phyloP scores from a whole-genome alignment of 2,888 invertebrate species.

The Nemapogon koenigi region DNA sequence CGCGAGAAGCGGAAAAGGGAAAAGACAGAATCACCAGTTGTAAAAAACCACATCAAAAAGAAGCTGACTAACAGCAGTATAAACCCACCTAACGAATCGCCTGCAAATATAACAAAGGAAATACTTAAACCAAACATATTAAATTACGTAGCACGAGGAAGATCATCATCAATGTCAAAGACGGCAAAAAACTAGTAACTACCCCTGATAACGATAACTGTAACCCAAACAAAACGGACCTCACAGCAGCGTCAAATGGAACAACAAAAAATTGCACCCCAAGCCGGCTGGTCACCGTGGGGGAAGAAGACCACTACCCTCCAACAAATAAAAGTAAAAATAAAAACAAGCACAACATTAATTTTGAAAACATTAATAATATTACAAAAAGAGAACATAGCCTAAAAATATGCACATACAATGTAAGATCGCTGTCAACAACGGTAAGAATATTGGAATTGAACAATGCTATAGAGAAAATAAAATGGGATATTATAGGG shows the following conservation, averaged over 20 bases:
- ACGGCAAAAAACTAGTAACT: slow-evolving; percentile 10
- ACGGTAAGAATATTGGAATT: slow-evolving; percentile 6
- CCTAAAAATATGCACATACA: slow-evolving; percentile 10
- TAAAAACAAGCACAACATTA: slow-evolving; percentile 8
- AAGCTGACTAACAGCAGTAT: neutral
- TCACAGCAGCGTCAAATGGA: slow-evolving; percentile 8
- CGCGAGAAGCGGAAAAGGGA: too few species aligned
- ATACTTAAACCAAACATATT: slow-evolving; percentile 11
- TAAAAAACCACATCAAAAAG: too few species aligned
- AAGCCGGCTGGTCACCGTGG: too few species aligned
- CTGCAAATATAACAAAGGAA: neutral
- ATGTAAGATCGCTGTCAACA: slow-evolving; percentile 9
- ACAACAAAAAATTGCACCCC: slow-evolving; percentile 10
- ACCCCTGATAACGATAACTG: neutral
- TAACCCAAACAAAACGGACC: slow-evolving; percentile 6
- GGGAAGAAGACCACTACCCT: too few species aligned
- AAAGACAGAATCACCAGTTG: too few species aligned
- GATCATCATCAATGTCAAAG: slow-evolving; percentile 8
- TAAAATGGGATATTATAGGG: neutral
- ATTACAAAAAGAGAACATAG: slow-evolving; percentile 2
- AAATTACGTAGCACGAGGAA: slow-evolving; percentile 10
- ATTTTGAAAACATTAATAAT: slow-evolving; percentile 5
- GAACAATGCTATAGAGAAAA: neutral
- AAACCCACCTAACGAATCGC: slow-evolving; percentile 6
- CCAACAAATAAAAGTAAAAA: slow-evolving; percentile 10